Evolutionary conservation across 2,888 invertebrate species (phyloP).

Genomic region (Sesia bembeciformis): DNA sequence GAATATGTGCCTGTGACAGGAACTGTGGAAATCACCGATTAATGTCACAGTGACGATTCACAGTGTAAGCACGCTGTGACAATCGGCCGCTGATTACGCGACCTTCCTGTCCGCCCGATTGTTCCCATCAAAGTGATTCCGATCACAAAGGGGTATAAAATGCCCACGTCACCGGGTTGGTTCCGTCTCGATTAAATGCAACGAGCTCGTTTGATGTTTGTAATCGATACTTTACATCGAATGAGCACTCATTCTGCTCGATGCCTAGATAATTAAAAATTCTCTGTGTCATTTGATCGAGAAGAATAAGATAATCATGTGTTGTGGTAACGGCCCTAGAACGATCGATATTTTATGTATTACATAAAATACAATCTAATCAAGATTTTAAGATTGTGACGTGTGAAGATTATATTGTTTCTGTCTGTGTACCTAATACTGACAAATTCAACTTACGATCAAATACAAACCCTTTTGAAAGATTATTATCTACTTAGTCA

Average conservation of each 20-base stretch:
- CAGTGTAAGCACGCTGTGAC: slow-evolving; percentile 28
- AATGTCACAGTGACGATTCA: slow-evolving; percentile 22
- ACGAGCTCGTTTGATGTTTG: background rate
- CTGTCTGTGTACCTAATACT: too few relatives aligned
- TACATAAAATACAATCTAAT: too few relatives aligned
- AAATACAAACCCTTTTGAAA: too few relatives aligned
- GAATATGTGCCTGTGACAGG: background rate
- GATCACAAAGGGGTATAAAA: slow-evolving; percentile 62
- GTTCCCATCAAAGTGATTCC: slow-evolving; percentile 57
- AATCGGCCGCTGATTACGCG: slow-evolving; percentile 45
- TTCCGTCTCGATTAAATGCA: background rate
- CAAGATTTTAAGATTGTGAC: too few relatives aligned
- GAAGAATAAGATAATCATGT: too few relatives aligned
- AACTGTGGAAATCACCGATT: slow-evolving; percentile 14
- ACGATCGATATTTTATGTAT: too few relatives aligned
- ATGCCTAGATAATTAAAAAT: too few relatives aligned
- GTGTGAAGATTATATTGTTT: too few relatives aligned
- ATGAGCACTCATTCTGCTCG: background rate
- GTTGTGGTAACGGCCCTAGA: too few relatives aligned
- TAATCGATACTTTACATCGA: background rate
- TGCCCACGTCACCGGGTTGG: slow-evolving; percentile 35
- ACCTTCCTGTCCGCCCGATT: slow-evolving; percentile 42
- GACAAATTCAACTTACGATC: too few relatives aligned
- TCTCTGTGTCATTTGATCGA: too few relatives aligned
- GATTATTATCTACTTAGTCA: too few relatives aligned